Evolutionary conservation across 2,888 invertebrate species (phyloP), one percentile per base, ranked within the genome.

Genomic region (Agonum fuliginosum): DNA sequence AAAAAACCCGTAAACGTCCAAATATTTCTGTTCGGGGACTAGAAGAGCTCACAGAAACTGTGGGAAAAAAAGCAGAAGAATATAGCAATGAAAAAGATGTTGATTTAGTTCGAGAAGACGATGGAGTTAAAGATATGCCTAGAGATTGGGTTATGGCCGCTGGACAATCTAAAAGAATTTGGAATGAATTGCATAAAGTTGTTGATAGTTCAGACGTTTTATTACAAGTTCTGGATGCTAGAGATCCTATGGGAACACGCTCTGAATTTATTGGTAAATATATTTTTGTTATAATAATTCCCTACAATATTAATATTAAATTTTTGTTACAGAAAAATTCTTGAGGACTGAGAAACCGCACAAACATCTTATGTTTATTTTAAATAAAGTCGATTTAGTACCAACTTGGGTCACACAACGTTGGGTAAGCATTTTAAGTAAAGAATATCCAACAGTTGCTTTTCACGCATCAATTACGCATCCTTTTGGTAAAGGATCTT

Each of bases 131-230:
- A 84, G 93, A 94, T 81, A 92, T 94, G 14, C 93, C 94, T 58
- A 91, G 95, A 79, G 99, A 99, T 86, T 97, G 97, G 94, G 93
- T 98, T 1, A 97, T 98, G 91, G 93, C 92, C 70, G 97, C 98
- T 22, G 98, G 99, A 0, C 97, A 97, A 87, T 99, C 98, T 82
- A 96, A 92, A 87, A 91, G 99, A 81, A 98, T 99, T 83, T 99
- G 99, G 99, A 98, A 97, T 88, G 99, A 99, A 86, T 87, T 99
- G 51, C 98, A 99, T 86, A 99, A 99, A 91, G 99, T 99, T 24
- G 93, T 99, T 73, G 99, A 99, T 87, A 98, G 99, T 1, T 97
- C 99, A 0, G 99, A 99, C 90, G 98, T 99, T 2, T 88, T 99
- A 12, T 87, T 99, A 24, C 97, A 99, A 88, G 95, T 99, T 2